Percentiles rank a stretch among this genome's conserved stretches.
Evolutionary conservation across 1,140 invertebrate species (phyloP).

Genomic region (Heliothis subflexa): DNA sequence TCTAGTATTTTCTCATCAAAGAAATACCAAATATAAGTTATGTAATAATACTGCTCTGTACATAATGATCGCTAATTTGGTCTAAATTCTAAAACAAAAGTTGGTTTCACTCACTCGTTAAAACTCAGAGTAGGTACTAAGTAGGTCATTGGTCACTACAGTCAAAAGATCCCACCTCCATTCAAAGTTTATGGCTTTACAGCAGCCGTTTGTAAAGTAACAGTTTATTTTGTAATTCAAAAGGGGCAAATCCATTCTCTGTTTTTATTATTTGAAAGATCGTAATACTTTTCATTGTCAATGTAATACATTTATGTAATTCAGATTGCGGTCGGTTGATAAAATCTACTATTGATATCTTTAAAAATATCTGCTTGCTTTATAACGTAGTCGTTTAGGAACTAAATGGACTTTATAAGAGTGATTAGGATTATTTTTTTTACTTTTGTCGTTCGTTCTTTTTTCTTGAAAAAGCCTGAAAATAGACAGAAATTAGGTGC

Average conservation of each 20-base stretch:
- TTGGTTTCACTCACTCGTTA: neutral
- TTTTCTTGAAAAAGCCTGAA: too few species aligned
- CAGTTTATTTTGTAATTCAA: conserved; percentile 7
- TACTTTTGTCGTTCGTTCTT: too few species aligned
- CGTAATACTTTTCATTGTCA: conserved; percentile 21
- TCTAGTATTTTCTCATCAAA: too few species aligned
- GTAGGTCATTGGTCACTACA: neutral
- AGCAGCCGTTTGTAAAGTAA: neutral
- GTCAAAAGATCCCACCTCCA: neutral
- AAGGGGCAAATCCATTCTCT: neutral
- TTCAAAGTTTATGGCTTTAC: conserved; percentile 1
- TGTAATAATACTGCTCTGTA: too few species aligned
- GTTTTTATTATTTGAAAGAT: neutral
- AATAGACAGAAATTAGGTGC: too few species aligned
- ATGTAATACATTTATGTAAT: conserved; percentile 8
- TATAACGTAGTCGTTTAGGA: too few species aligned
- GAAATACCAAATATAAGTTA: too few species aligned
- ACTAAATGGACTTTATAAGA: too few species aligned
- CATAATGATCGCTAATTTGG: too few species aligned
- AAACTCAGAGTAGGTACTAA: neutral
- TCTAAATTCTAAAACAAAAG: too few species aligned
- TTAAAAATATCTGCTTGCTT: neutral
- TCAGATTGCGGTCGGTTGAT: neutral
- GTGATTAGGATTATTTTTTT: too few species aligned
- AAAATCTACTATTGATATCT: neutral